These are phyloP conservation scores for Trematocara marginatum DNA, from an alignment of 2,113 vertebrate species.

Conservation along the genomic window DNA sequence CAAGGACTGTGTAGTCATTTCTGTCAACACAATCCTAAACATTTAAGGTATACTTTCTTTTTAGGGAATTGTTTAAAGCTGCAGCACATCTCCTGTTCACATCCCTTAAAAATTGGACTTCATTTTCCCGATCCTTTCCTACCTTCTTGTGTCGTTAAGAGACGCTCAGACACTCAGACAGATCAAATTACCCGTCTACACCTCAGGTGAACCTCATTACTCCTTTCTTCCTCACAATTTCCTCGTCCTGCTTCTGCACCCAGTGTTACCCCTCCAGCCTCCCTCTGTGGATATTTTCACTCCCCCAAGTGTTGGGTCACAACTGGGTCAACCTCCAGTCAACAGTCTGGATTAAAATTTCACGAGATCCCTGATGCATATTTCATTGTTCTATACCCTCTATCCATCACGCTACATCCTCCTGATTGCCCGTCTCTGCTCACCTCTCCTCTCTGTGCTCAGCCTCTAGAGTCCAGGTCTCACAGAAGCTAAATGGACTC, in stretches of 20 bases:
- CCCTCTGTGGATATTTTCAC: slow-evolving; percentile 46
- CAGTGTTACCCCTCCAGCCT: neutral
- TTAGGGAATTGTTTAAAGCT: neutral
- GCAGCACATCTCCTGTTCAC: neutral
- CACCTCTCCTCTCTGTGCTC: neutral
- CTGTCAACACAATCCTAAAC: neutral
- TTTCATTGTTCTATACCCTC: slow-evolving; percentile 59
- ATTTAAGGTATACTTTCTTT: neutral
- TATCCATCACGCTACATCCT: slow-evolving; percentile 41
- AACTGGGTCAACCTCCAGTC: slow-evolving; percentile 63
- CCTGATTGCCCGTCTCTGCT: slow-evolving; percentile 23
- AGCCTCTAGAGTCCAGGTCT: neutral
- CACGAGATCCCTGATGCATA: slow-evolving; percentile 61
- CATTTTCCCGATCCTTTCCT: neutral
- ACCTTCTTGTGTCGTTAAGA: slow-evolving; percentile 8
- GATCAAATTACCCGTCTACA: slow-evolving; percentile 45
- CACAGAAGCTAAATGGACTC: neutral
- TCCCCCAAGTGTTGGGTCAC: slow-evolving; percentile 59
- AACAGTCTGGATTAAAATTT: slow-evolving; percentile 68
- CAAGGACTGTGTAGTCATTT: neutral
- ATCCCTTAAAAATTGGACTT: neutral
- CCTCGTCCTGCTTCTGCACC: neutral
- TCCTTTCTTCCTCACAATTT: slow-evolving; percentile 31
- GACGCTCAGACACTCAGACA: slow-evolving; percentile 39
- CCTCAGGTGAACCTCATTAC: slow-evolving; percentile 47